These are phyloP conservation scores for Melanotaenia nigrans DNA, from an alignment of 2,797 vertebrate genomes.

Conservation along the genomic window DNA sequence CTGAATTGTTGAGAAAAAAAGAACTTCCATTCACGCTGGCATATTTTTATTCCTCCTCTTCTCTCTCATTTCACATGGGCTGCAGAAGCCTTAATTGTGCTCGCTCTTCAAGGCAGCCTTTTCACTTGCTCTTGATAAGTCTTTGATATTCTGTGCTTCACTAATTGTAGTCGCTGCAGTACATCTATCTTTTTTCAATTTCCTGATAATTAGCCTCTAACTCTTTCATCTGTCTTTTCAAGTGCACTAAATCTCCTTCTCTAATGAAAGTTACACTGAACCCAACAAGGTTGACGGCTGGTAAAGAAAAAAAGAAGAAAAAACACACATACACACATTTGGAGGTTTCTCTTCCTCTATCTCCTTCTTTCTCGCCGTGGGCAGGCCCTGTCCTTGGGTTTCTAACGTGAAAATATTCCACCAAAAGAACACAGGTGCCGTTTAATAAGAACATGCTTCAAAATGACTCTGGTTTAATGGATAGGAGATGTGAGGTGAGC, in stretches of 20 bases:
- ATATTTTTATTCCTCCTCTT: constrained; percentile 80
- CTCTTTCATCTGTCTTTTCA: constrained; percentile 86
- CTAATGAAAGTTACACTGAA: constrained; percentile 84
- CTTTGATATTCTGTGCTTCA: constrained; percentile 83
- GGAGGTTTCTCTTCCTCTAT: constrained; percentile 33
- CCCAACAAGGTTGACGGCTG: constrained; percentile 83
- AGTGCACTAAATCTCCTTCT: constrained; percentile 83
- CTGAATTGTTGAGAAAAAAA: constrained; percentile 54
- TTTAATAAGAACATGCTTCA: constrained; percentile 77
- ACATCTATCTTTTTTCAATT: constrained; percentile 86
- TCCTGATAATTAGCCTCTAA: constrained; percentile 85
- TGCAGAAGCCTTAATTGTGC: constrained; percentile 82
- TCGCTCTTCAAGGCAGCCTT: constrained; percentile 81
- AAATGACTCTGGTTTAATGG: constrained; percentile 74
- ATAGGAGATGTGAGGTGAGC: constrained; percentile 73
- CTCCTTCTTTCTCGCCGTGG: constrained; percentile 61
- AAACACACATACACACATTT: constrained; percentile 17
- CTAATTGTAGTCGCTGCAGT: constrained; percentile 84
- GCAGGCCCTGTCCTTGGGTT: constrained; percentile 79
- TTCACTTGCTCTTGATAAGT: constrained; percentile 83
- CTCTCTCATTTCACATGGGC: constrained; percentile 79
- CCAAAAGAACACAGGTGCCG: constrained; percentile 75
- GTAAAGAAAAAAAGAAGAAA: constrained; percentile 53
- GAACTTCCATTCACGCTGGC: constrained; percentile 67
- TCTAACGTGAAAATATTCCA: constrained; percentile 73